Conservation (phyloP, 2,113 vertebrate species). For the Amphiprion ocellaris region DNA sequence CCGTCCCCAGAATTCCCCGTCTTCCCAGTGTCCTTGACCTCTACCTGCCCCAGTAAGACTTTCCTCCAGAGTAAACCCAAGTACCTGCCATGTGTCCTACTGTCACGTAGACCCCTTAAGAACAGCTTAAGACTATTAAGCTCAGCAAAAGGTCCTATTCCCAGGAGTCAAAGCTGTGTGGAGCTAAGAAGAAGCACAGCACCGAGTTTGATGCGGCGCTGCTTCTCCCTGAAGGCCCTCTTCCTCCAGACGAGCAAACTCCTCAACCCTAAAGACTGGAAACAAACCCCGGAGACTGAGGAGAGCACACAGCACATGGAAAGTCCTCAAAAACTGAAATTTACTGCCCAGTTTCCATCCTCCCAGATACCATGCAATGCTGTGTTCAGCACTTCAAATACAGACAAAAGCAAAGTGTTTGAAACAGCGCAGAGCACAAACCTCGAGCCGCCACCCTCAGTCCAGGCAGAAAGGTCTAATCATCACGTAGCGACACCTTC, state of each 20-base stretch:
- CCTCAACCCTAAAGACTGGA: conserved; percentile 23
- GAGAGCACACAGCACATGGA: neutral
- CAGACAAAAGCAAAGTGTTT: neutral
- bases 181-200: conserved; percentile 74
- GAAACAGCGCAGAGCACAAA: conserved; percentile 9
- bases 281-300: neutral
- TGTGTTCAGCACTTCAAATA: neutral
- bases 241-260: conserved; percentile 68
- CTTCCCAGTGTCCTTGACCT: conserved; percentile 74
- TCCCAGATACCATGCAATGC: neutral
- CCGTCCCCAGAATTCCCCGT: conserved; percentile 82
- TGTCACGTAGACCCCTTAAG: conserved; percentile 48
- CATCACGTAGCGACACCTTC: neutral
- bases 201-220: conserved; percentile 79
- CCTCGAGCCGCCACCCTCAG: conserved; percentile 24
- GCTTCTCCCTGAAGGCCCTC: conserved; percentile 87
- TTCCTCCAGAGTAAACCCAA: conserved; percentile 69
- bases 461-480: neutral
- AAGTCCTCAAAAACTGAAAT: neutral
- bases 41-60: conserved; percentile 65
- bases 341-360: neutral
- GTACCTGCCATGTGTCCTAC: conserved; percentile 30
- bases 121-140: neutral
- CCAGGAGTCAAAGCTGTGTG: conserved; percentile 86
- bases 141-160: conserved; percentile 78